A percentile compares a stretch with the other conserved stretches of the same genome.
phyloP scores from a whole-genome alignment of 2,113 vertebrate species.

The Pituophis catenifer region DNA sequence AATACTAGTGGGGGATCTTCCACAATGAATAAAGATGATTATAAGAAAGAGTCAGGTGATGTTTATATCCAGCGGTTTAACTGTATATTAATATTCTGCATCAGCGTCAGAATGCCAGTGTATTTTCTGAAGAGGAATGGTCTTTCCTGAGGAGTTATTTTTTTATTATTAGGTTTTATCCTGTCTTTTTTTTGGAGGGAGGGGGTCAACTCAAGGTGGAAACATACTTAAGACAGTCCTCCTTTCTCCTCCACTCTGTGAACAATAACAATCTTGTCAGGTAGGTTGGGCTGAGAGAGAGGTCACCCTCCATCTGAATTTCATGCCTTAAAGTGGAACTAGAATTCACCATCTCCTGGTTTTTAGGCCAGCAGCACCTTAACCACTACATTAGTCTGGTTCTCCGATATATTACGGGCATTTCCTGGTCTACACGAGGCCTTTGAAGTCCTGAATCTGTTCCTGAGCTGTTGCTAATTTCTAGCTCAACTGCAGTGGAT shows the following conservation, averaged over 20 bases:
- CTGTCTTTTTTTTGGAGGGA: too few relatives aligned
- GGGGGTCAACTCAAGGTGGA: neutral
- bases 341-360: neutral
- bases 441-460: neutral
- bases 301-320: neutral
- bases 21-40: conserved; percentile 88
- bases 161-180: neutral
- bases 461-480: neutral
- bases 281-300: neutral
- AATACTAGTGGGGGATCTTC: conserved; percentile 84
- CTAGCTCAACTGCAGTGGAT: neutral
- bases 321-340: neutral
- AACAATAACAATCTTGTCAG: neutral
- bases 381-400: neutral
- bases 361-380: neutral
- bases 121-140: neutral
- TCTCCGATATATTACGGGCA: neutral
- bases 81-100: neutral
- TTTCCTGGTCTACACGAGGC: neutral
- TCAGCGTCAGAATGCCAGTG: neutral
- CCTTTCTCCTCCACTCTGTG: neutral
- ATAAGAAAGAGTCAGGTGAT: conserved; percentile 68
- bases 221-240: neutral
- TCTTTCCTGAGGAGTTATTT: neutral
- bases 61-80: neutral